phyloP scores from a whole-genome alignment of 1,140 invertebrate genomes.

The Heterodera schachtii region DNA sequence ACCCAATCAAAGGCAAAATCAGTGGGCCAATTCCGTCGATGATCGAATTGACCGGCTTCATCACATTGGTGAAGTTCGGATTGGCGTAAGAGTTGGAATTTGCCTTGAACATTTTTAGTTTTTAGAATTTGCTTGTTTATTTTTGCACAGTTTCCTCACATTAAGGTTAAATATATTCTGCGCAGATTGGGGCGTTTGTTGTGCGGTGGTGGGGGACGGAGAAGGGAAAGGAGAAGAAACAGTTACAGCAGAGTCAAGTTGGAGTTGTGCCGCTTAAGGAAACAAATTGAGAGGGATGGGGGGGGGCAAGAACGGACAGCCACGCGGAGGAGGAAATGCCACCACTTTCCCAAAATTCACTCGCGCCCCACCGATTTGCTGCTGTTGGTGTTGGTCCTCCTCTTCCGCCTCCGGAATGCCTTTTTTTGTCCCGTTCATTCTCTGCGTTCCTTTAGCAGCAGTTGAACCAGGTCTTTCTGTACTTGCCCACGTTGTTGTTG shows the following conservation, averaged over 20 bases:
- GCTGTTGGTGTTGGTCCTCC: conserved; percentile 28
- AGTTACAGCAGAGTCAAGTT: conserved; percentile 17
- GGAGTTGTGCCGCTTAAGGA: conserved; percentile 21
- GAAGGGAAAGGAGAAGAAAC: not conserved
- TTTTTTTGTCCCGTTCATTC: conserved; percentile 23
- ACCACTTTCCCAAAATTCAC: too few relatives aligned
- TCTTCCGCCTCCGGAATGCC: conserved; percentile 40
- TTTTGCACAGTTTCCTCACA: conserved; percentile 9
- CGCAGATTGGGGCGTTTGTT: conserved; percentile 1
- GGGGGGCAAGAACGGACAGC: not conserved
- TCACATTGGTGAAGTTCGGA: conserved; percentile 37
- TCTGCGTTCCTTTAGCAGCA: conserved; percentile 17
- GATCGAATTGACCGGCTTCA: conserved; percentile 43
- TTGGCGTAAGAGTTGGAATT: conserved; percentile 28
- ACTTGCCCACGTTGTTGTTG: not conserved
- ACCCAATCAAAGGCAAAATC: conserved; percentile 42
- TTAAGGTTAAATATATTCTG: conserved; percentile 35
- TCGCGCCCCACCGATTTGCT: conserved; percentile 2
- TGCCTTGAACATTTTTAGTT: conserved; percentile 9
- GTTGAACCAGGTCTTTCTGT: not conserved
- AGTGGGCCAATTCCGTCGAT: conserved; percentile 43
- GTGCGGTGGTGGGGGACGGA: not conserved
- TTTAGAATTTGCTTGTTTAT: not conserved
- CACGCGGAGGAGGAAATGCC: not conserved
- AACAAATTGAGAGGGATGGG: not conserved